Evolutionary conservation across 2,797 vertebrate genomes (phyloP), one percentile per base, ranked within the genome.

Genomic region (Octomys mimax): DNA sequence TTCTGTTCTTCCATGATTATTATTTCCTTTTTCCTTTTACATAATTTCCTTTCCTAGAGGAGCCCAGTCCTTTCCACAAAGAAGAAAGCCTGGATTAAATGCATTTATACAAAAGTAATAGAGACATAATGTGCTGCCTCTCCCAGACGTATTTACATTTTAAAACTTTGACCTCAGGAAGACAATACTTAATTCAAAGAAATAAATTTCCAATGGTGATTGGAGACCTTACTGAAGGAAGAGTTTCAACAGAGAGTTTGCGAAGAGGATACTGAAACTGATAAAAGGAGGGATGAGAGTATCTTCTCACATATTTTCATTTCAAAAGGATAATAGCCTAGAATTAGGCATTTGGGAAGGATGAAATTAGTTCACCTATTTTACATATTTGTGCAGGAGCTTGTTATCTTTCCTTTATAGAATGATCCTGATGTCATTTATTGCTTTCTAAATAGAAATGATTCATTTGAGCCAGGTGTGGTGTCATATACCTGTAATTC

Each of bases 101-200:
- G 49, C 75, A 89, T 94, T 94, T 92, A 89, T 95, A 80, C 59
- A 71, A 85, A 93, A 95, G 77, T 93, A 91, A 94, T 89, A 85
- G 94, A 91, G 70, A 71, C 64, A 12, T 39, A 87, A 75, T 83
- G n/a, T 87, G 86, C 66, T 89, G 66, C 33, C 81, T 89, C 64
- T 94, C 87, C 84, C 92, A 88, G 57, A 77, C 39, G 90, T 82
- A 89, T 95, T 97, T 89, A 68, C 59, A 87, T 95, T 96, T 91
- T 57, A 88, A 95, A 96, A 85, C n/a, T 78, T 71, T 84, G 94
- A 59, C 39, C 87, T 22, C 66, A 81, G 75, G 73, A 91, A 66
- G 73, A 24, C 49, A 77, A 91, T 86, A 61, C 24, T 92, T 88
- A 96, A 89, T 91, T 68, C 81, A 92, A 87, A 95, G 33, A 62